Evolutionary conservation across 2,113 vertebrate genomes (phyloP), one percentile per base, ranked within the genome.

Genomic region (Odontophorus gujanensis): DNA sequence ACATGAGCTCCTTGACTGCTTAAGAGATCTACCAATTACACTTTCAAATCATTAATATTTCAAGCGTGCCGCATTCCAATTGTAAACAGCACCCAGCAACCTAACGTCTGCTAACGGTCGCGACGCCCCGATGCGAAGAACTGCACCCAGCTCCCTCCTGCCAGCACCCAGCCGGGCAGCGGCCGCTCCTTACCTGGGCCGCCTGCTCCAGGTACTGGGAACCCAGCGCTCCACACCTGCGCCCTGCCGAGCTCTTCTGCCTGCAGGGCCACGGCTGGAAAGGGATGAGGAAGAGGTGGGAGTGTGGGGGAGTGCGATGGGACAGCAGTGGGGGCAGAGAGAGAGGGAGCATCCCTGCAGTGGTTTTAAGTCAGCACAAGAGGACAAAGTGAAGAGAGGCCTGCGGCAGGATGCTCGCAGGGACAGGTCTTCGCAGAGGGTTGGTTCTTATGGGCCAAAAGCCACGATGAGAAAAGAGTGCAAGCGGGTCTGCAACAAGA

Each of bases 31-130:
- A 97, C 94, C 97, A 96, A 97, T 98, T 97, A 97, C 91, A 95
- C 94, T 96, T 96, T 88, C 96, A 96, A 96, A 94, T 89, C 94
- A 94, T 97, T 97, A 97, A 97, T 98, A 97, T 97, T 98, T 98
- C 92, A 98, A 98, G 96, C 90, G 69, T 88, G 96, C 96, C 89
- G 73, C 91, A 91, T 92, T 95, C 96, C 90, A 96, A 96, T 14
- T 45, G 95, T 96, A 96, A 96, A 96, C 62, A 97, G 95, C 95
- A 93, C 85, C 96, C 76, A 45, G 61, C 90, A 91, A 93, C 66
- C 55, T 47, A 69, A 80, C 2, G 2, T 85, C 78, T 75, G 7
- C 66, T 89, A 87, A 58, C 87, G 36, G 85, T 77, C 85, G 28
- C 12, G 58, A 73, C 11, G 47, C 85, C 34, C 17, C 14, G 62